Percentiles rank a stretch among this genome's conserved stretches.
Conservation (phyloP, 2,888 invertebrate species). For the Leptothorax acervorum region DNA sequence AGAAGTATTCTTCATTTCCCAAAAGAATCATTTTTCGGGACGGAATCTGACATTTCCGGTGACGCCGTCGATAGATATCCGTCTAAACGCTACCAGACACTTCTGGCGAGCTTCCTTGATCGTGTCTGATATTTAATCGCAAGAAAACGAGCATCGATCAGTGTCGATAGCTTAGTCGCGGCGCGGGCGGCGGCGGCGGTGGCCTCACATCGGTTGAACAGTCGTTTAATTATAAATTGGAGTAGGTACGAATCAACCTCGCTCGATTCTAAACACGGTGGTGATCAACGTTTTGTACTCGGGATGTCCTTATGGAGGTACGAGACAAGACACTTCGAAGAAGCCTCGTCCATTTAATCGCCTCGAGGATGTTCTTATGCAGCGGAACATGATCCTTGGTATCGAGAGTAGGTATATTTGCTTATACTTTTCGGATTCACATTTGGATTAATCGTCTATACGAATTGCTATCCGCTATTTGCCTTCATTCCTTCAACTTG, state of each 20-base stretch:
- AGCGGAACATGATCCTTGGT: background rate
- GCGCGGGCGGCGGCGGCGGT: background rate
- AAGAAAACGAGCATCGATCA: conserved; percentile 66
- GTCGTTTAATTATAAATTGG: conserved; percentile 72
- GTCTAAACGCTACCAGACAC: background rate
- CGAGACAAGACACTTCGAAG: conserved; percentile 44
- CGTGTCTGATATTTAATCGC: conserved; percentile 2
- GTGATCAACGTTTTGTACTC: conserved; percentile 6
- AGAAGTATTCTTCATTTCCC: background rate
- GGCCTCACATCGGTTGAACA: conserved; percentile 57
- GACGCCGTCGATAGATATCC: background rate
- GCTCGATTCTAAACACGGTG: conserved; percentile 3
- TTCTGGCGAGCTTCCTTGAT: conserved; percentile 10
- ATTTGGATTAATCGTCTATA: background rate
- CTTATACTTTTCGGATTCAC: conserved; percentile 15
- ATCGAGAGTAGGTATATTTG: background rate
- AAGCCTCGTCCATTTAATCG: conserved; percentile 4
- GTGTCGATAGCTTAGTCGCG: conserved; percentile 44
- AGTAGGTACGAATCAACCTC: conserved; percentile 30
- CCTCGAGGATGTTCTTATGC: background rate
- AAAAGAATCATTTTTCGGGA: background rate
- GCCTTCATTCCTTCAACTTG: background rate
- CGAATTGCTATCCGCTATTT: background rate
- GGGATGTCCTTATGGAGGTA: background rate
- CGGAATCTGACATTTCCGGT: background rate